Conservation (phyloP, 2,113 vertebrate species). For the Aptenodytes patagonicus region DNA sequence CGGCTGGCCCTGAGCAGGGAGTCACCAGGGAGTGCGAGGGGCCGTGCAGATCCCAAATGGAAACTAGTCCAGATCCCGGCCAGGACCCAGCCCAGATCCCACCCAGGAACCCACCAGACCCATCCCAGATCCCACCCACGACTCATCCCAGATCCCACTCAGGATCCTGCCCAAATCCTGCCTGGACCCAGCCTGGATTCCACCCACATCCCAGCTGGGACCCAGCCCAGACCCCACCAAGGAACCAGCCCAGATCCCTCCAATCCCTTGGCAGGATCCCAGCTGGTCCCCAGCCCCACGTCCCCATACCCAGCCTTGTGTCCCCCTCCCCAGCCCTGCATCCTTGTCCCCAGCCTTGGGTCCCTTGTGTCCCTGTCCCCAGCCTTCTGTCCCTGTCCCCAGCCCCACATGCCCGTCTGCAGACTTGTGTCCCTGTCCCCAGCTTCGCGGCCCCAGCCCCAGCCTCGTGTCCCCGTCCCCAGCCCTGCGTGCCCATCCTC, state of each 20-base stretch:
- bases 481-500: background rate
- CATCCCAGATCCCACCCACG: background rate
- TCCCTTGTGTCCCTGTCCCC: background rate
- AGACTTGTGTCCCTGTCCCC: background rate
- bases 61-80: background rate
- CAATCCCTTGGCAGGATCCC: background rate
- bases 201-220: background rate
- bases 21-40: accelerated
- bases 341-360: background rate
- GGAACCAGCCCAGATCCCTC: background rate
- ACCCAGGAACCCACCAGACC: background rate
- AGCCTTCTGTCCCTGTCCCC: background rate
- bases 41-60: background rate
- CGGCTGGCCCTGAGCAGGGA: accelerated
- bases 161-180: background rate
- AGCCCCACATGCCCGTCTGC: background rate
- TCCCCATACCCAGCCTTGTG: no score
- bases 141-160: background rate
- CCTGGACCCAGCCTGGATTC: background rate
- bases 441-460: background rate
- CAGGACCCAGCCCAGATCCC: background rate
- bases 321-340: background rate
- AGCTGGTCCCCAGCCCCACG: background rate
- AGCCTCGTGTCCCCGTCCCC: background rate
- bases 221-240: background rate